Percentiles rank a stretch among this genome's conserved stretches.
Conservation (phyloP, 2,888 invertebrate species). For the Tuta absoluta region DNA sequence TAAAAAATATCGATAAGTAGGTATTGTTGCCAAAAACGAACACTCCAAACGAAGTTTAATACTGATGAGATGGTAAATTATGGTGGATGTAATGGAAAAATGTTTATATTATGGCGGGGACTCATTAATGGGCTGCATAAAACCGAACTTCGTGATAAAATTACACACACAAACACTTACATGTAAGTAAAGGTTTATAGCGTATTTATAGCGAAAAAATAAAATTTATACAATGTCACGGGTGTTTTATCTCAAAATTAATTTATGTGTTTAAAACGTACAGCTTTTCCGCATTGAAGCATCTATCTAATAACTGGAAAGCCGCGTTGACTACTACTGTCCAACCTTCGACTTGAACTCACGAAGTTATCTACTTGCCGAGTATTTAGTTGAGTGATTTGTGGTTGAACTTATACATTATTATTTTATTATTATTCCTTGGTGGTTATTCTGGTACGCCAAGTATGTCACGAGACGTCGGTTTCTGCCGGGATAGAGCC, state of each 20-base stretch:
- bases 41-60: slow-evolving; percentile 39
- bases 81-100: slow-evolving; percentile 35
- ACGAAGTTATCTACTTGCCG: neutral
- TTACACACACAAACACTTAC: slow-evolving; percentile 29
- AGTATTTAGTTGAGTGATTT: neutral
- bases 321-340: too few relatives aligned
- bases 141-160: slow-evolving; percentile 33
- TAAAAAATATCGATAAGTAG: slow-evolving; percentile 41
- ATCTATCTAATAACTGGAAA: too few relatives aligned
- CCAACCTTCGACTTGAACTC: too few relatives aligned
- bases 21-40: slow-evolving; percentile 38
- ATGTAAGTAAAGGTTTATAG: slow-evolving; percentile 22
- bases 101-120: slow-evolving; percentile 27
- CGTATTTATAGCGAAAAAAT: slow-evolving; percentile 13
- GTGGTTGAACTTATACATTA: slow-evolving; percentile 4
- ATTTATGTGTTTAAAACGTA: neutral
- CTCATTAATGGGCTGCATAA: slow-evolving; percentile 30
- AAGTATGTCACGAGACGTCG: neutral
- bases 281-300: too few relatives aligned
- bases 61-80: slow-evolving; percentile 43
- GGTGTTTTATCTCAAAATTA: neutral
- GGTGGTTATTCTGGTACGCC: neutral
- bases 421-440: too few relatives aligned
- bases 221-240: slow-evolving; percentile 18
- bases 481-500: neutral